Evolutionary conservation across 1,140 invertebrate species (phyloP), one percentile per base, ranked within the genome.

Genomic region (Rhagoletis zephyria): DNA sequence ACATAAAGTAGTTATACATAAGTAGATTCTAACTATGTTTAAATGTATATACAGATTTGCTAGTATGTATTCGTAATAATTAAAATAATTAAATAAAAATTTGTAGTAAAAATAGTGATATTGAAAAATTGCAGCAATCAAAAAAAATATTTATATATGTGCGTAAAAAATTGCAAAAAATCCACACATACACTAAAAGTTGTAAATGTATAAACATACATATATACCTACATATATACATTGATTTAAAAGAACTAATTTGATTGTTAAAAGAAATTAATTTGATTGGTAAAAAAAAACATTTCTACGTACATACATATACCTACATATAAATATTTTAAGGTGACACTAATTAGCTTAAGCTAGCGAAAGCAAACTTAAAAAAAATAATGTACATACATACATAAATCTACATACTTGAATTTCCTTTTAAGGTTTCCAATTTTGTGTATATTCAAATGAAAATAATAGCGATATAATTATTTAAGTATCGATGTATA

Each of bases 381-480:
- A 7, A 67, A 67, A 30, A 30, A 30, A 30, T 30, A 30, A 30
- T 30, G 30, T 30, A 30, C 30, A 30, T 30, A 30, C 30, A 30
- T 30, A 30, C 30, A 30, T 30, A 30, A 30, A 30, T 30, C 0
- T 5, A 30, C 5, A 30, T 81, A 81, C 67, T 74, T 45, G 67
- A 74, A 74, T 81, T 56, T 19, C 74, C 48, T 56, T 30, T 81
- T 56, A 56, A 81, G 74, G 74, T 81, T 81, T 81, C 74, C 16
- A 51, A 9, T 81, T 81, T 30, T 19, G 42, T 56, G 74, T 81
- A 48, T 56, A 56, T 19, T 16, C 48, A 1, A 12, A 63, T 16
- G 30, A 67, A 67, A 67, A 67, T 67, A 40, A 67, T 4, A 40
- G 6, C 4, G 56, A 56, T 0, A 56, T 3, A 56, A n/a, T 4